A percentile compares a stretch with the other conserved stretches of the same genome.
phyloP scores from a whole-genome alignment of 2,797 vertebrate genomes.

The Leptatherina wallacei region DNA sequence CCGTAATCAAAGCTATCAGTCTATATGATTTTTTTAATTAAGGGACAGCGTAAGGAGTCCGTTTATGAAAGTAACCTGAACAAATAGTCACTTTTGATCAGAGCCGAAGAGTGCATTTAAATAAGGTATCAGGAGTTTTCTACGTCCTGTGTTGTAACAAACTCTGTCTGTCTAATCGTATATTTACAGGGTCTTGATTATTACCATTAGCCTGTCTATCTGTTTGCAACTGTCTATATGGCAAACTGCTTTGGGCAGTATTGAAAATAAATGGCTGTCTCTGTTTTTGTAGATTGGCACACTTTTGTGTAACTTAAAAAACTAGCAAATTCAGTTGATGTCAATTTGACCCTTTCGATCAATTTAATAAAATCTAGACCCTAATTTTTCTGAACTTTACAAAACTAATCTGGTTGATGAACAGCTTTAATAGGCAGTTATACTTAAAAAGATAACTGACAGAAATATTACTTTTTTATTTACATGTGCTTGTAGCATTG shows the following conservation, averaged over 20 bases:
- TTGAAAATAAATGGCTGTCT: background rate
- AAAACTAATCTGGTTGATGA: background rate
- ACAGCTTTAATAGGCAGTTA: background rate
- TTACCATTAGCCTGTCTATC: background rate
- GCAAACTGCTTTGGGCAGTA: background rate
- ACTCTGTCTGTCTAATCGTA: background rate
- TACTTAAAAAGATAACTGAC: background rate
- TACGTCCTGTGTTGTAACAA: background rate
- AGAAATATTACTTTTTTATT: background rate
- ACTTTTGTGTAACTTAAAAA: background rate
- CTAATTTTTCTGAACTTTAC: slow-evolving; percentile 1
- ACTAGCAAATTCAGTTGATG: background rate
- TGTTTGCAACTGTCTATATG: background rate
- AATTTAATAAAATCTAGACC: background rate
- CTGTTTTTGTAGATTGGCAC: background rate
- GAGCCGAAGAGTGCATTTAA: background rate
- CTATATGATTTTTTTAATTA: background rate
- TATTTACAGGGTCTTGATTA: background rate
- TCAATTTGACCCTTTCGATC: background rate
- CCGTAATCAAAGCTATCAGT: background rate
- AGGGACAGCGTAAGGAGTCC: background rate
- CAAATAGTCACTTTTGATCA: background rate
- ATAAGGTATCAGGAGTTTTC: background rate
- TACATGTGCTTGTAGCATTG: background rate
- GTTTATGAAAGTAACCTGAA: background rate